Evolutionary conservation across 1,140 invertebrate genomes (phyloP).

Genomic region (Drosophila insularis): DNA sequence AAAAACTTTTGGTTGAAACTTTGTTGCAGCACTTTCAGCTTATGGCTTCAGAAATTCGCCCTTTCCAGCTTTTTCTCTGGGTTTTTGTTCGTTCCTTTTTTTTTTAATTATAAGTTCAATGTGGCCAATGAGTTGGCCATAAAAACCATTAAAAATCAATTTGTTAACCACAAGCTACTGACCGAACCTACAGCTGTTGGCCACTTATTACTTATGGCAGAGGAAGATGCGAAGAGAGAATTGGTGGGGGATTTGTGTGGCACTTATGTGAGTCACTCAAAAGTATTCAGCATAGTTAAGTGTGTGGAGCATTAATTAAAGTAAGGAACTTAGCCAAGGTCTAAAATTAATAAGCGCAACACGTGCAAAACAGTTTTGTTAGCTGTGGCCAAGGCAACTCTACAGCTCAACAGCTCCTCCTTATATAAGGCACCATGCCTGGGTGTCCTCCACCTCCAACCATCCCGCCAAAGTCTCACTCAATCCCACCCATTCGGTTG

Average conservation of each 20-base stretch:
- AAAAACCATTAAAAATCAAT: constrained; percentile 69
- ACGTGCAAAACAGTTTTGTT: constrained; percentile 63
- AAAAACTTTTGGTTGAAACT: constrained; percentile 5
- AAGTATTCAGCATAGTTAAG: constrained; percentile 22
- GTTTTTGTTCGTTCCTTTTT: neutral
- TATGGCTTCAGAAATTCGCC: constrained; percentile 5
- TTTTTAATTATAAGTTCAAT: constrained; percentile 21
- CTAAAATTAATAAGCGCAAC: constrained; percentile 75
- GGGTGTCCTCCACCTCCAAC: neutral
- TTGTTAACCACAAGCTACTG: constrained; percentile 38
- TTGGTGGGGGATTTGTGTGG: neutral
- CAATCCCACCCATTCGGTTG: constrained; percentile 18
- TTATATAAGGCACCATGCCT: neutral
- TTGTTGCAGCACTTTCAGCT: constrained; percentile 9
- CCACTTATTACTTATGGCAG: constrained; percentile 3
- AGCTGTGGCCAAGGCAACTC: neutral
- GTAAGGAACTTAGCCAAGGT: constrained; percentile 36
- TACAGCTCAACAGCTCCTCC: neutral
- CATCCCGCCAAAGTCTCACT: neutral
- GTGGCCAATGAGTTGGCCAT: constrained; percentile 18
- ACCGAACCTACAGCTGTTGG: constrained; percentile 28
- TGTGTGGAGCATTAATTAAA: constrained; percentile 60
- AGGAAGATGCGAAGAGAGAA: neutral
- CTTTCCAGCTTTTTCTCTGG: neutral
- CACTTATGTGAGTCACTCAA: constrained; percentile 16